Evolutionary conservation across 2,113 vertebrate genomes (phyloP).

Genomic region (Cyrtonyx montezumae): DNA sequence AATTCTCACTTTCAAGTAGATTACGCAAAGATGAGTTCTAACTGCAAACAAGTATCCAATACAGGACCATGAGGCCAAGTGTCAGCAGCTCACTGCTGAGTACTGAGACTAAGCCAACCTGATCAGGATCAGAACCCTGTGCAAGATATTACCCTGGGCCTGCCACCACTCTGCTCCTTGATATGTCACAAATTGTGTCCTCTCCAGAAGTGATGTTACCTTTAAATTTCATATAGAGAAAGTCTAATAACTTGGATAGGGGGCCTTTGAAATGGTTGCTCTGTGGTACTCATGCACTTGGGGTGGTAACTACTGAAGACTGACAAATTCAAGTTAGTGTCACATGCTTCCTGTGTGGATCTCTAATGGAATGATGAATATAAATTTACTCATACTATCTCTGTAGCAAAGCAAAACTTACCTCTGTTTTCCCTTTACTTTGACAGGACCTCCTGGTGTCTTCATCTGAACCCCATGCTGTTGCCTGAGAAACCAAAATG

Average conservation of each 20-base stretch:
- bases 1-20: not conserved
- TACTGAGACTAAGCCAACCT: not conserved
- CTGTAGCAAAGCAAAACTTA: slow-evolving; percentile 73
- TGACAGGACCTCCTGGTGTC: slow-evolving; percentile 97
- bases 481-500: slow-evolving; percentile 88
- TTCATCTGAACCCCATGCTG: slow-evolving; percentile 95
- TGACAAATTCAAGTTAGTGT: not conserved
- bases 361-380: slow-evolving; percentile 18
- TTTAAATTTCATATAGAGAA: slow-evolving; percentile 31
- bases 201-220: slow-evolving; percentile 20
- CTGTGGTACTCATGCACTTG: not conserved
- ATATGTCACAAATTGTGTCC: not conserved
- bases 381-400: slow-evolving; percentile 8
- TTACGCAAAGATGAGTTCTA: not conserved
- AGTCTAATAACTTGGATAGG: slow-evolving; percentile 4
- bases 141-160: not conserved
- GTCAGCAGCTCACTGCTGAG: not conserved
- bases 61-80: accelerated
- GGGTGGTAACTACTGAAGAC: not conserved
- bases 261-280: slow-evolving; percentile 6
- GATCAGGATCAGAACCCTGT: not conserved
- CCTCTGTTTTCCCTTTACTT: slow-evolving; percentile 99
- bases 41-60: not conserved
- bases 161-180: not conserved
- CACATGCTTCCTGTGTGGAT: slow-evolving; percentile 3